A percentile compares a stretch with the other conserved stretches of the same genome.
phyloP scores from a whole-genome alignment of 2,888 invertebrate species.

The Ellobium chinense region DNA sequence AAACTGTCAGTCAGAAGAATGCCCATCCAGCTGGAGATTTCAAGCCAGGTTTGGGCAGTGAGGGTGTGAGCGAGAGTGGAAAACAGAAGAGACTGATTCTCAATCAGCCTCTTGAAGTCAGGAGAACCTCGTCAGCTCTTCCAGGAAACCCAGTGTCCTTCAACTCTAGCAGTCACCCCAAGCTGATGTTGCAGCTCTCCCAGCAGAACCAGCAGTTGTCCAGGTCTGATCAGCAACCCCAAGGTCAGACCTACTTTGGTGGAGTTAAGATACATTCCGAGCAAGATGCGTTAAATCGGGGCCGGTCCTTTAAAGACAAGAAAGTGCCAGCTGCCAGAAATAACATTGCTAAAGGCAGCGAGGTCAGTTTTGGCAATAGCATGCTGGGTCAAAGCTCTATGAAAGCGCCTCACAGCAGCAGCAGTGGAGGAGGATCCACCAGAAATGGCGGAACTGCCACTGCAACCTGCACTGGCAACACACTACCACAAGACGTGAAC shows the following conservation, averaged over 20 bases:
- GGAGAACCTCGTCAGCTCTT: neutral
- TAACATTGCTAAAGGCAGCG: neutral
- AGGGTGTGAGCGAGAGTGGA: neutral
- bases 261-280: neutral
- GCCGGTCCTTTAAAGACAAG: neutral
- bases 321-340: neutral
- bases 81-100: neutral
- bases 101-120: neutral
- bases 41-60: neutral
- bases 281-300: neutral
- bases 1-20: neutral
- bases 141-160: neutral
- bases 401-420: neutral
- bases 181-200: constrained; percentile 29
- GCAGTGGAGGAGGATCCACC: neutral
- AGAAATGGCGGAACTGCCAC: neutral
- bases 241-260: neutral
- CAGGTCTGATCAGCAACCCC: neutral
- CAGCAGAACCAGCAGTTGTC: neutral
- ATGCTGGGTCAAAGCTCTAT: neutral
- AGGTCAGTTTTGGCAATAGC: neutral
- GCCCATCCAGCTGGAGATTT: neutral
- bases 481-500: neutral
- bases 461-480: neutral
- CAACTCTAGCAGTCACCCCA: constrained; percentile 8